A percentile compares a stretch with the other conserved stretches of the same genome.
These are phyloP conservation scores for Echeneis naucrates DNA, from an alignment of 2,797 vertebrate species.

Conservation along the genomic window DNA sequence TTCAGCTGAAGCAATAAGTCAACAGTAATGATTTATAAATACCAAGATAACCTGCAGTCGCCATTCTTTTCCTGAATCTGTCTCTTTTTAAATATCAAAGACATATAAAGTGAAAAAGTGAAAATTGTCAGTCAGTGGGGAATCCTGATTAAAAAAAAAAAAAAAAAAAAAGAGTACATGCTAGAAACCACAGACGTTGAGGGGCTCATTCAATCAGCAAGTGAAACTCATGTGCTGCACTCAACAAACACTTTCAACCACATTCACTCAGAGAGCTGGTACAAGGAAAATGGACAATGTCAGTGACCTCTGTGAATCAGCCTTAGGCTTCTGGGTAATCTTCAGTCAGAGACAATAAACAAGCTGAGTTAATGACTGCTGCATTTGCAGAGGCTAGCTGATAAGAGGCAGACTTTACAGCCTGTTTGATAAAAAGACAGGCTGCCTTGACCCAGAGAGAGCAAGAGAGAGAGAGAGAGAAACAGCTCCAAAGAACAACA, in stretches of 20 bases:
- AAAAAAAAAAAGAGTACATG: slow-evolving; percentile 12
- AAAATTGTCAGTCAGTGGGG: slow-evolving; percentile 11
- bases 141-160: slow-evolving; percentile 24
- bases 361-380: slow-evolving; percentile 76
- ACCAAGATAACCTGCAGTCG: neutral
- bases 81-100: slow-evolving; percentile 2
- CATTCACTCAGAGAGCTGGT: slow-evolving; percentile 22
- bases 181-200: slow-evolving; percentile 30
- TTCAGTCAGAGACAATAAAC: slow-evolving; percentile 78
- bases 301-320: slow-evolving; percentile 69
- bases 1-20: neutral
- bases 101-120: slow-evolving; percentile 16
- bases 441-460: slow-evolving; percentile 70
- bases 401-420: slow-evolving; percentile 78
- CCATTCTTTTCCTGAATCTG: neutral
- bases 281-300: slow-evolving; percentile 57
- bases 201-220: slow-evolving; percentile 46
- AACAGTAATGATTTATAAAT: neutral
- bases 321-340: slow-evolving; percentile 68
- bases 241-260: slow-evolving; percentile 25
- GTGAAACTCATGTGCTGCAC: slow-evolving; percentile 34
- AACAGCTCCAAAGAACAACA: slow-evolving; percentile 68
- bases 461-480: slow-evolving; percentile 30
- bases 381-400: slow-evolving; percentile 60
- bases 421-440: slow-evolving; percentile 64